Percentiles rank a stretch among this genome's conserved stretches.
Evolutionary conservation across 2,797 vertebrate genomes (phyloP).

Genomic region (Falco berigora): DNA sequence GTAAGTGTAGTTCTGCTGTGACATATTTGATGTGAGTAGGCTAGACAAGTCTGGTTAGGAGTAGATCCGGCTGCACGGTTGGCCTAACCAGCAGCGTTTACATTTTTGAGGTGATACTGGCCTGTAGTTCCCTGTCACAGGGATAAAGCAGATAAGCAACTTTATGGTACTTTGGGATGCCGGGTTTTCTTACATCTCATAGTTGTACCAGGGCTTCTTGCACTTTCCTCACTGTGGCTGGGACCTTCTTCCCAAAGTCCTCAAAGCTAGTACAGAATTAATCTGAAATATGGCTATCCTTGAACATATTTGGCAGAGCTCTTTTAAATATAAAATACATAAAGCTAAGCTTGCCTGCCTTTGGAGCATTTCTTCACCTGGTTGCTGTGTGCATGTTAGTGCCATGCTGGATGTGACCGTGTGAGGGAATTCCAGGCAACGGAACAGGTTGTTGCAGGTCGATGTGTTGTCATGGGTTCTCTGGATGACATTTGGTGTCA

Average conservation of each 20-base stretch:
- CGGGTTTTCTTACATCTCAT: not conserved
- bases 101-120: not conserved
- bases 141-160: not conserved
- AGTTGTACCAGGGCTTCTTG: not conserved
- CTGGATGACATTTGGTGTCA: not conserved
- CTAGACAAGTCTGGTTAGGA: not conserved
- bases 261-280: not conserved
- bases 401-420: not conserved
- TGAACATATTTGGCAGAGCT: not conserved
- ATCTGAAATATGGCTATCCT: not conserved
- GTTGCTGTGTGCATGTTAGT: not conserved
- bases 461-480: not conserved
- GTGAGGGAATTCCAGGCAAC: not conserved
- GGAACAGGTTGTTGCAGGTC: not conserved
- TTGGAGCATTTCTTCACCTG: not conserved
- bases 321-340: not conserved
- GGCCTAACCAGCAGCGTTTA: not conserved
- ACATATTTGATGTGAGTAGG: not conserved
- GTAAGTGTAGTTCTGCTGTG: not conserved
- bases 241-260: not conserved
- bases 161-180: not conserved
- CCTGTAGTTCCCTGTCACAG: not conserved
- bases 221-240: not conserved
- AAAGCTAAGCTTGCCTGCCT: not conserved
- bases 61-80: not conserved